A percentile compares a stretch with the other conserved stretches of the same genome.
phyloP scores from a whole-genome alignment of 1,140 invertebrate genomes.

The Zeugodacus cucurbitae region DNA sequence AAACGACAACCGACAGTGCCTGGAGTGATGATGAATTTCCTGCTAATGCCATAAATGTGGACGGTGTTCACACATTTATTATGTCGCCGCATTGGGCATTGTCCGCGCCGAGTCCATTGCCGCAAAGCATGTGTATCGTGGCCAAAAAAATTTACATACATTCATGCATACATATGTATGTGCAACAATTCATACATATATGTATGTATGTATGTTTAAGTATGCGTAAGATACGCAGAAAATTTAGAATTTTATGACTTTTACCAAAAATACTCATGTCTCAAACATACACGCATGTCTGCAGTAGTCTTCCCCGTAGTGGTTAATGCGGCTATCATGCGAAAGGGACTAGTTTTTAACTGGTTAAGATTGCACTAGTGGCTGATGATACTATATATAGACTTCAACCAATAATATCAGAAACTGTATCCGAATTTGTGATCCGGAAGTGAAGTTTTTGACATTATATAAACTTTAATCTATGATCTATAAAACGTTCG shows the following conservation, averaged over 20 bases:
- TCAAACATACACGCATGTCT: background rate
- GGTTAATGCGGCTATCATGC: too few species aligned
- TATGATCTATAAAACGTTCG: too few species aligned
- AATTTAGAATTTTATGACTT: constrained; percentile 28
- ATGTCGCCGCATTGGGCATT: background rate
- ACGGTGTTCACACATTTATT: constrained; percentile 21
- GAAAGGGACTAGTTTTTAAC: too few species aligned
- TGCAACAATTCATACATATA: background rate
- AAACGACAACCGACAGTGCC: background rate
- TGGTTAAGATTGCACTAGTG: too few species aligned
- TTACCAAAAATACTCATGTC: constrained; percentile 10
- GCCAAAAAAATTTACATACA: background rate
- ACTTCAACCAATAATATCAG: too few species aligned
- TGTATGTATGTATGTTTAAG: background rate
- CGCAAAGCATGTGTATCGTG: background rate
- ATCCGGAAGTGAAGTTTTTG: too few species aligned
- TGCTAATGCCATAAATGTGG: constrained; percentile 28
- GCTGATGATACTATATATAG: too few species aligned
- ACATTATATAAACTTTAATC: too few species aligned
- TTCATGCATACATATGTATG: background rate
- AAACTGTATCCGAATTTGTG: too few species aligned
- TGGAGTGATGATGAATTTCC: constrained; percentile 4
- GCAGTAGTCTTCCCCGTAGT: background rate
- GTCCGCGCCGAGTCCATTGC: background rate
- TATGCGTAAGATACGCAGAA: background rate